Evolutionary conservation across 2,113 vertebrate species (phyloP).

Genomic region (Triplophysa tibetana): DNA sequence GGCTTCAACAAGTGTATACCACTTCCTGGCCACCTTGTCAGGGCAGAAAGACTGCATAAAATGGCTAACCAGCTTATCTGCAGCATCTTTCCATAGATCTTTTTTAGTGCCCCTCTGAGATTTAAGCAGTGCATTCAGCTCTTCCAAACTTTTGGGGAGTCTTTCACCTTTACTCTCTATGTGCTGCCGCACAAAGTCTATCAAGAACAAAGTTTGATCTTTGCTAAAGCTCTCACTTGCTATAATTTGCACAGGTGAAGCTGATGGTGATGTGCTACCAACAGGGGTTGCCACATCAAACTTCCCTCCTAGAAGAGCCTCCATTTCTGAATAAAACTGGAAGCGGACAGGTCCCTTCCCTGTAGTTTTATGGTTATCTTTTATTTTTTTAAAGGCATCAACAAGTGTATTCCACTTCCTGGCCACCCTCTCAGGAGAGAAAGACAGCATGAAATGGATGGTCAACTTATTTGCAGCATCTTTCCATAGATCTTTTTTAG

Average conservation of each 20-base stretch:
- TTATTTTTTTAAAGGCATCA: conserved; percentile 42
- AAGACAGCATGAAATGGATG: conserved; percentile 35
- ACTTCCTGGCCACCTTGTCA: conserved; percentile 45
- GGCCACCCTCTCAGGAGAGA: conserved; percentile 45
- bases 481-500: conserved; percentile 44
- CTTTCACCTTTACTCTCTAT: conserved; percentile 33
- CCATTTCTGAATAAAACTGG: conserved; percentile 51
- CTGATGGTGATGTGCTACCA: background rate
- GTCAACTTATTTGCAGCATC: conserved; percentile 35
- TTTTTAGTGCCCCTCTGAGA: conserved; percentile 39
- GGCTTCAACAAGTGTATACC: background rate
- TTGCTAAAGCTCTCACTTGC: background rate
- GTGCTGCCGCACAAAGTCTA: conserved; percentile 43
- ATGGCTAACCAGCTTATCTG: conserved; percentile 35
- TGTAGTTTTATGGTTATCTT: conserved; percentile 30
- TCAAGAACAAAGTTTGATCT: conserved; percentile 42
- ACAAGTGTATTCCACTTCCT: conserved; percentile 34
- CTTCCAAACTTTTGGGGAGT: conserved; percentile 34
- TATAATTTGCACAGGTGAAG: background rate
- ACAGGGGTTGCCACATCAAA: background rate
- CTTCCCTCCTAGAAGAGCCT: conserved; percentile 46
- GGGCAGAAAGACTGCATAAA: conserved; percentile 40
- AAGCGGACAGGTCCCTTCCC: background rate
- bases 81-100: conserved; percentile 38
- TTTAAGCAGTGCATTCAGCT: conserved; percentile 37